These are phyloP conservation scores for Mycetomoellerius zeteki DNA, from an alignment of 1,140 invertebrate species.

Conservation along the genomic window DNA sequence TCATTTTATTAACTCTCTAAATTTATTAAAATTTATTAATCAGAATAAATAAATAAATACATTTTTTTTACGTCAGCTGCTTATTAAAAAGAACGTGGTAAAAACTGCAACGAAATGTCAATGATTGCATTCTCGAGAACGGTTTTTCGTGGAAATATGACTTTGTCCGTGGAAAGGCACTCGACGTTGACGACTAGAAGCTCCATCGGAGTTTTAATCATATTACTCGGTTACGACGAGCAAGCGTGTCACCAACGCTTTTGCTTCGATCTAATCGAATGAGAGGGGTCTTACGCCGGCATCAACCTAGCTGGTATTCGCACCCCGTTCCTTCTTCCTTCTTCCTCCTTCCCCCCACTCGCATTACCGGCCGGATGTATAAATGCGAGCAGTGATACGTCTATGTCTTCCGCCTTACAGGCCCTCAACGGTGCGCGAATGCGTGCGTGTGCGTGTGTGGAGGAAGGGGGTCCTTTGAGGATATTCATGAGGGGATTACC, in stretches of 20 bases:
- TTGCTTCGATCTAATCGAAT: slow-evolving; percentile 75
- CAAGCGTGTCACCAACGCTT: slow-evolving; percentile 72
- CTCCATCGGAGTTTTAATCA: slow-evolving; percentile 76
- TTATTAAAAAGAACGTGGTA: background rate
- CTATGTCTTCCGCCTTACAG: slow-evolving; percentile 49
- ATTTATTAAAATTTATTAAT: background rate
- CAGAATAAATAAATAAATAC: slow-evolving; percentile 28
- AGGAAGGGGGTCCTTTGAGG: slow-evolving; percentile 72
- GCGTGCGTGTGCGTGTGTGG: slow-evolving; percentile 20
- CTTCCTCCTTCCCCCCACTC: background rate
- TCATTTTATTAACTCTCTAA: background rate
- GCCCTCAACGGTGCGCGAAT: slow-evolving; percentile 37
- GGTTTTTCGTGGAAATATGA: slow-evolving; percentile 51
- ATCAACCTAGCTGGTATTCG: slow-evolving; percentile 28
- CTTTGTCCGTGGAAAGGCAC: slow-evolving; percentile 41
- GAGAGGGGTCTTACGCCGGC: slow-evolving; percentile 65
- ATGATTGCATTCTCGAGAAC: slow-evolving; percentile 1
- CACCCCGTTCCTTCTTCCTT: slow-evolving; percentile 10
- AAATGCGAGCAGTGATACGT: slow-evolving; percentile 68
- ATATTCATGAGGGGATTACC: slow-evolving; percentile 80
- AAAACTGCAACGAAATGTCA: background rate
- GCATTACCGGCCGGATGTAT: slow-evolving; percentile 54
- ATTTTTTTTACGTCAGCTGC: background rate
- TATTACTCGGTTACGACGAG: slow-evolving; percentile 67
- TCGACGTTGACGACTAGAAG: slow-evolving; percentile 70